A percentile compares a stretch with the other conserved stretches of the same genome.
phyloP scores from a whole-genome alignment of 2,113 vertebrate genomes.

The Dasyurus viverrinus region DNA sequence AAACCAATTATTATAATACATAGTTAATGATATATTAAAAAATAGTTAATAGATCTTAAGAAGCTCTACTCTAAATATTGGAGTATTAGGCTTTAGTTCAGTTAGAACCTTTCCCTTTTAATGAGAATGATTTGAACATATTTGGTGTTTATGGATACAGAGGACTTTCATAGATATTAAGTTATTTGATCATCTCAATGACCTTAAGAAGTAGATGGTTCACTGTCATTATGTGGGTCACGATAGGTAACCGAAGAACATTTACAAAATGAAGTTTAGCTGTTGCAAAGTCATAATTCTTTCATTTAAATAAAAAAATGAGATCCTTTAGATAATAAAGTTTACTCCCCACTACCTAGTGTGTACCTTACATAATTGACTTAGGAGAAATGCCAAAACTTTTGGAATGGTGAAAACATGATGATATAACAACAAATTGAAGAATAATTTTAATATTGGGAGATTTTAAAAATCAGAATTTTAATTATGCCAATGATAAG shows the following conservation, averaged over 20 bases:
- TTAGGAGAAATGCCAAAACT: not conserved
- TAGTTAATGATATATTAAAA: not conserved
- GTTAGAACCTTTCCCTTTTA: not conserved
- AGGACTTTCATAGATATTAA: not conserved
- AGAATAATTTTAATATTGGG: not conserved
- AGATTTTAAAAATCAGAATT: not conserved
- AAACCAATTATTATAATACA: not conserved
- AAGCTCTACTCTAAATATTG: not conserved
- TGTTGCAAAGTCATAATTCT: not conserved
- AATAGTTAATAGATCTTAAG: not conserved
- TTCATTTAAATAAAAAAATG: not conserved
- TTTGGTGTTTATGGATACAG: not conserved
- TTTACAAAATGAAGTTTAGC: not conserved
- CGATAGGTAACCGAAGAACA: not conserved
- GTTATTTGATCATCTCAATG: not conserved
- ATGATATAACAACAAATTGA: not conserved
- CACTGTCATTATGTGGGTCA: too few relatives aligned
- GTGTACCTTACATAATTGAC: not conserved
- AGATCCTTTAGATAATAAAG: not conserved
- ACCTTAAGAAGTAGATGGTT: not conserved
- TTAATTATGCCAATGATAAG: not conserved
- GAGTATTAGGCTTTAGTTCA: not conserved
- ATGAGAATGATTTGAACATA: not conserved
- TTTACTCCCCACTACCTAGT: not conserved
- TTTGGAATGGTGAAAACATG: not conserved